Base-by-base conservation (phyloP, 2,888 invertebrate species). In the Diploptera punctata region DNA sequence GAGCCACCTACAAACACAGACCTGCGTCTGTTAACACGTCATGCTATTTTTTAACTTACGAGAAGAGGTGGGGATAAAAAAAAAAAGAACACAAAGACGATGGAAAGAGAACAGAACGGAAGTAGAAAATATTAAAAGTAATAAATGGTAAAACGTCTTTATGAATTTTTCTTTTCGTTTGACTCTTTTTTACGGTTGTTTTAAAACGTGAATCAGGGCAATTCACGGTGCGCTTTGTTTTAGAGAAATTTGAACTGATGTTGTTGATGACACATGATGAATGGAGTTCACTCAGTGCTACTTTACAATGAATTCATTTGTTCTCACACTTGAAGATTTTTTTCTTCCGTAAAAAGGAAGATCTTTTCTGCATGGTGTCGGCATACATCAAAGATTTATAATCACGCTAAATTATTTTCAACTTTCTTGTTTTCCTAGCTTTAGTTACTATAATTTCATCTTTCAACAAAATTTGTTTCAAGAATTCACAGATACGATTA, bases 1-100 rank as follows among this genome's bases (percentile, higher is more conserved):
- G 57, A 57, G 57, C 57, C 57, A 57, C 57, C 57, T 57, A 57
- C 57, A 31, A 57, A 57, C 57, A 57, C n/a, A 29, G 26, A 57
- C 26, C 57, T 29, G 31, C n/a, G 57, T 57, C 57, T 57, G 57
- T 57, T 57, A 57, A 57, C 57, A 57, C 57, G 26, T 57, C 57
- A 29, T n/a, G 29, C 57, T 7, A 57, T 57, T 57, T 57, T 57
- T 57, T 57, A 29, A 4, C 10, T 24, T 3, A 16, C 10, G 9
- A 26, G 26, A 21, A 26, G n/a, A n/a, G n/a, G n/a, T n/a, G n/a
- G n/a, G n/a, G n/a, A 26, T 10, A 54, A n/a, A 16, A 31, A 57
- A 3, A 31, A 5, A 57, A 16, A 24, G 26, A 29, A n/a, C 31
- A 54, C 1, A 54, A 54, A 29, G 57, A 57, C 5, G 33, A 5